Base-by-base conservation (phyloP, 2,797 vertebrate species). In the Neosalanx taihuensis region DNA sequence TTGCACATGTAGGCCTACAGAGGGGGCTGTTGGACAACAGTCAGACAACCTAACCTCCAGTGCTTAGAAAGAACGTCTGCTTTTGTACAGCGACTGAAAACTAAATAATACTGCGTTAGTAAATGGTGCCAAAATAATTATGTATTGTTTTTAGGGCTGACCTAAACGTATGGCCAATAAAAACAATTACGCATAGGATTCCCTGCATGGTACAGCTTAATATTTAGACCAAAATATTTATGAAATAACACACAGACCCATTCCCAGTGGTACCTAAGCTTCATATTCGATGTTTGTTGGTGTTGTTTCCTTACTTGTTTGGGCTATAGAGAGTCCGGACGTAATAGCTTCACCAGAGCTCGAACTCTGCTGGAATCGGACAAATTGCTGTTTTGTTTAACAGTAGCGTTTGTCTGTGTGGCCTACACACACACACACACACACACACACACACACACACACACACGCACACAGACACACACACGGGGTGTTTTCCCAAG, bases 401-500 rank as follows among this genome's bases (percentile, higher is more conserved):
- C 69, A 63, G 77, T 79, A 77, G 72, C 61, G 13, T 74, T 60
- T 75, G 73, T 70, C 76, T 46, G 30, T 62, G 69, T 46, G 41
- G 41, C 67, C 30, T 70, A 67, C 70, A 67, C 72, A 66, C 68
- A 35, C 41, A 60, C 71, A 30, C 53, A 37, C 63, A 51, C 69
- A 72, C 72, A 33, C 66, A 7, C 53, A 53, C 1, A 5, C 67
- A 62, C 72, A 69, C 72, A 73, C 72, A 56, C 70, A 15, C 67
- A 57, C 67, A 5, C 67, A 69, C 56, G 57, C 51, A 60, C 56
- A 69, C 56, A 58, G 31, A 49, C 30, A 59, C 31, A 53, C 9
- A 2, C 33, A 31, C 20, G 3, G 74, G 18, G 0, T 89, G 86
- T 90, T 91, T 88, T 88, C 80, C 78, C 86, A 88, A 83, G 60